A percentile compares a stretch with the other conserved stretches of the same genome.
Conservation (phyloP, 2,797 vertebrate species). For the Cichlasoma orientale region DNA sequence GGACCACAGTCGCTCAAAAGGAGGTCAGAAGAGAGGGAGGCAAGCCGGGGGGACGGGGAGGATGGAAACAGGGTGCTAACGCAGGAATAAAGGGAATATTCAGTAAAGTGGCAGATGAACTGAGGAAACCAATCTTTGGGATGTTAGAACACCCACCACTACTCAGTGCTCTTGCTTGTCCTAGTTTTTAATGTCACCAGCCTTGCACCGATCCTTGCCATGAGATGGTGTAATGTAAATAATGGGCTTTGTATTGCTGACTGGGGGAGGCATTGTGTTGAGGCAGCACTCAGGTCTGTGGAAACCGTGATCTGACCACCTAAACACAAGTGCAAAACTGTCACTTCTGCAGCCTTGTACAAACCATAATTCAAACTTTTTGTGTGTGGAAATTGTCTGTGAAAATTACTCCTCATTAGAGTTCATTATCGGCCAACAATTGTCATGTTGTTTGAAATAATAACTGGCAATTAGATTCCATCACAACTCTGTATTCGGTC, state of each 20-base stretch:
- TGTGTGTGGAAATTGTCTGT: not conserved
- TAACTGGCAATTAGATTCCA: slow-evolving; percentile 22
- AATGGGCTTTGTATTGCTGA: slow-evolving; percentile 29
- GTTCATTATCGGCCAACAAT: not conserved
- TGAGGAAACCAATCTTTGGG: slow-evolving; percentile 30
- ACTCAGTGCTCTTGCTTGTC: slow-evolving; percentile 7
- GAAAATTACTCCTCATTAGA: slow-evolving; percentile 9
- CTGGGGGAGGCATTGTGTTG: slow-evolving; percentile 24
- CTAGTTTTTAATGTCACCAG: slow-evolving; percentile 46
- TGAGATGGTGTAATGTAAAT: slow-evolving; percentile 45
- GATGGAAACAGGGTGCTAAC: slow-evolving; percentile 38
- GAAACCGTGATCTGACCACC: slow-evolving; percentile 20
- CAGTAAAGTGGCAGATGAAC: slow-evolving; percentile 51
- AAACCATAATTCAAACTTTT: not conserved
- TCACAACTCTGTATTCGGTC: slow-evolving; percentile 7
- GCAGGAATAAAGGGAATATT: slow-evolving; percentile 57
- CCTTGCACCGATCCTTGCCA: slow-evolving; percentile 13
- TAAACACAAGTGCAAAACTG: not conserved
- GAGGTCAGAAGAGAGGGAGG: slow-evolving; percentile 69
- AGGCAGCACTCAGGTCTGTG: slow-evolving; percentile 21
- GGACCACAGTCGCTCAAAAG: slow-evolving; percentile 68
- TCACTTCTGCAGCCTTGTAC: not conserved
- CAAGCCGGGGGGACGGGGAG: slow-evolving; percentile 30
- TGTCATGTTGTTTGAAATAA: slow-evolving; percentile 7
- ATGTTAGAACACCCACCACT: slow-evolving; percentile 38